Percentiles rank a stretch among this genome's conserved stretches.
Evolutionary conservation across 2,113 vertebrate genomes (phyloP).

Genomic region (Cervus canadensis): DNA sequence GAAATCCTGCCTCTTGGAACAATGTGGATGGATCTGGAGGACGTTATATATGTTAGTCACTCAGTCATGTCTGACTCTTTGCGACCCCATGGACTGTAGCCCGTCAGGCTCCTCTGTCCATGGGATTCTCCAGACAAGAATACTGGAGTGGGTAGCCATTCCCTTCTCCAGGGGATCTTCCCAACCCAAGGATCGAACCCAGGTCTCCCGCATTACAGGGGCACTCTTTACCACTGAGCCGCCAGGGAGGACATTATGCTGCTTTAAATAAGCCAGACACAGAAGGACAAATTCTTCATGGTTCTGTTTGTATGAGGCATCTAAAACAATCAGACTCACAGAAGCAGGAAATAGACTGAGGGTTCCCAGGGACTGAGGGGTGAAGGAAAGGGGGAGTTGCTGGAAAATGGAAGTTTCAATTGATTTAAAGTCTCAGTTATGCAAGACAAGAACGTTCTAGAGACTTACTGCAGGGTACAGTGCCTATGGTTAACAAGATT

Average conservation of each 20-base stretch:
- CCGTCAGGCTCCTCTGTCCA: not conserved
- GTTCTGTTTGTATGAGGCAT: not conserved
- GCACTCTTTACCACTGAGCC: accelerated
- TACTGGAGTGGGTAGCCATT: not conserved
- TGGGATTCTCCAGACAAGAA: not conserved
- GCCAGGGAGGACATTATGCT: not conserved
- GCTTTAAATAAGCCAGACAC: not conserved
- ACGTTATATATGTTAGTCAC: not conserved
- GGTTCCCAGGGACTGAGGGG: not conserved
- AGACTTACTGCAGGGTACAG: not conserved
- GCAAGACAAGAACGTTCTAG: accelerated
- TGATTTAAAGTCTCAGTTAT: not conserved
- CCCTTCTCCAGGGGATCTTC: not conserved
- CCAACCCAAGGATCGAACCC: not conserved
- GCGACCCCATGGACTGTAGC: not conserved
- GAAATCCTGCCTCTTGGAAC: not conserved
- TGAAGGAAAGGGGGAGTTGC: not conserved
- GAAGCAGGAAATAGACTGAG: not conserved
- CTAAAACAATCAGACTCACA: not conserved
- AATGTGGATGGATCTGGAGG: not conserved
- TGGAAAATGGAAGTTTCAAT: not conserved
- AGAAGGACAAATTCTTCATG: not conserved
- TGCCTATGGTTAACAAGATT: accelerated
- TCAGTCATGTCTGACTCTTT: not conserved
- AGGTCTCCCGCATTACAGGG: not conserved